Percentiles rank a stretch among this genome's conserved stretches.
Evolutionary conservation across 2,113 vertebrate species (phyloP).

Genomic region (Thomomys bottae): DNA sequence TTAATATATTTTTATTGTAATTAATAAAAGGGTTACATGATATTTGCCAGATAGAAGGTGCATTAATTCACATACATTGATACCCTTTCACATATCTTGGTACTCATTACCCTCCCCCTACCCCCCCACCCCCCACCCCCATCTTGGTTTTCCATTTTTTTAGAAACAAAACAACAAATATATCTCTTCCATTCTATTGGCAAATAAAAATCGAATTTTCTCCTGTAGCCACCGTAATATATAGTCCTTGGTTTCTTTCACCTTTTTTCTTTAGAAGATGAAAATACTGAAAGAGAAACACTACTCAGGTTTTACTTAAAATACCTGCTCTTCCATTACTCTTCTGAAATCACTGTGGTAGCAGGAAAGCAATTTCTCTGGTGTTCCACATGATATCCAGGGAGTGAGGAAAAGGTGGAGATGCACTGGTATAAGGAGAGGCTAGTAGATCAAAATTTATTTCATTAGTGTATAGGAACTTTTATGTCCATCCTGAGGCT

Average conservation of each 20-base stretch:
- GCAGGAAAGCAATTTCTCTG: background rate
- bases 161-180: background rate
- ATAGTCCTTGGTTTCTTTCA: background rate
- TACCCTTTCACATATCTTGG: too few species aligned
- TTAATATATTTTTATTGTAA: too few species aligned
- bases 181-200: background rate
- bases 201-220: background rate
- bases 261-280: background rate
- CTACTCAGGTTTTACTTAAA: background rate
- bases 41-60: too few species aligned
- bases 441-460: background rate
- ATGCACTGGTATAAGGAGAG: background rate
- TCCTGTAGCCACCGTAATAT: background rate
- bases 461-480: background rate
- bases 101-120: too few species aligned
- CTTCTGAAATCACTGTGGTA: background rate
- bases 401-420: conserved; percentile 30
- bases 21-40: too few species aligned
- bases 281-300: background rate
- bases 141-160: background rate
- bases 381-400: background rate
- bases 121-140: too few species aligned
- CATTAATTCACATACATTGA: too few species aligned
- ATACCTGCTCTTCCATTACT: background rate
- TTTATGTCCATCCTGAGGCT: background rate